These are phyloP conservation scores for Sarcophaga caerulescens DNA, from an alignment of 2,888 invertebrate genomes.

Conservation along the genomic window DNA sequence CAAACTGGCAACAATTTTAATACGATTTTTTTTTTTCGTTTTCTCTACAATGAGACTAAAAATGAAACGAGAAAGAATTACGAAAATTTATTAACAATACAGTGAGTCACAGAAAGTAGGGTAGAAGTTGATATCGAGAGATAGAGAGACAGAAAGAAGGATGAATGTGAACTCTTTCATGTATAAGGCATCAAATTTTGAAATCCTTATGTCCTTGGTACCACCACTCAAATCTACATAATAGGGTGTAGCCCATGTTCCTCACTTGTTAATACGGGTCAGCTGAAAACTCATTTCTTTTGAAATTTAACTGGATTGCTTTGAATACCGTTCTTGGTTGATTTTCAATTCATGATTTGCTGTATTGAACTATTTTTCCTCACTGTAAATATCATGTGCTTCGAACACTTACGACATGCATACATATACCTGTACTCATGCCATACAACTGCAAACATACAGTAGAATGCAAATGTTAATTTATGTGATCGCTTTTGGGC, in stretches of 20 bases:
- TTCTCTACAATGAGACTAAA: conserved; percentile 18
- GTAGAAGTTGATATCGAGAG: no score
- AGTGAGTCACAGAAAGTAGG: conserved; percentile 29
- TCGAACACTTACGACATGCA: conserved; percentile 13
- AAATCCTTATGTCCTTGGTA: no score
- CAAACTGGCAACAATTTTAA: conserved; percentile 58
- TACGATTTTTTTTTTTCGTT: conserved; percentile 21
- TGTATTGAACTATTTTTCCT: conserved; percentile 5
- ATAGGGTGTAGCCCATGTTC: no score
- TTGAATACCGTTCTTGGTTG: no score
- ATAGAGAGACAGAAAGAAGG: no score
- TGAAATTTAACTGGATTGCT: no score
- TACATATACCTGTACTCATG: conserved; percentile 4
- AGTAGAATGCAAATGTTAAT: conserved; percentile 13
- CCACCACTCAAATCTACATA: no score
- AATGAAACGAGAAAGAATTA: background rate
- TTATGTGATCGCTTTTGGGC: background rate
- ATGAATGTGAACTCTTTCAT: no score
- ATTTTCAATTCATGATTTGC: background rate
- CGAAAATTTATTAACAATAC: conserved; percentile 9
- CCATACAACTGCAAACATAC: conserved; percentile 26
- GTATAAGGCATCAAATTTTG: no score
- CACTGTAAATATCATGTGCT: conserved; percentile 43
- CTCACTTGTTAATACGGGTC: no score
- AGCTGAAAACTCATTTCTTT: no score